These are phyloP conservation scores for Chionodraco myersi DNA, from an alignment of 2,113 vertebrate genomes.

Conservation along the genomic window DNA sequence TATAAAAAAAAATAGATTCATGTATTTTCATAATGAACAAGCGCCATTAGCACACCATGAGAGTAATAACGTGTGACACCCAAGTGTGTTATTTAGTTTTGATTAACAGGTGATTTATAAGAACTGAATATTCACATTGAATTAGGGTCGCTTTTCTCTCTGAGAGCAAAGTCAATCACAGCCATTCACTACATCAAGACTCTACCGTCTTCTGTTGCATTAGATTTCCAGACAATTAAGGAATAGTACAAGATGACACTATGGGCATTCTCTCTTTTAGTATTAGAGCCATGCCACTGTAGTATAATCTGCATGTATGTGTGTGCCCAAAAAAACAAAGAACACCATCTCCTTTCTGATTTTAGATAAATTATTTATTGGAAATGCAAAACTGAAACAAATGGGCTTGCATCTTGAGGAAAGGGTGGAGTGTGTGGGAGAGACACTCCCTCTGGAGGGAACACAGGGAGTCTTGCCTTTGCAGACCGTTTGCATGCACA, in stretches of 20 bases:
- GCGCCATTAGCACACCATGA: slow-evolving; percentile 27
- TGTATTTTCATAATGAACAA: slow-evolving; percentile 56
- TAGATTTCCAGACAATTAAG: background rate
- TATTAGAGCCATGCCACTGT: background rate
- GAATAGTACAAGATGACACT: background rate
- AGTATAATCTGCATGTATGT: background rate
- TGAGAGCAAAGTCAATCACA: slow-evolving; percentile 11
- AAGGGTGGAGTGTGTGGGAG: background rate
- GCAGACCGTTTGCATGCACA: too few relatives aligned
- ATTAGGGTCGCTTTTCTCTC: background rate
- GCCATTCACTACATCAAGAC: background rate
- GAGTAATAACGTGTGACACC: slow-evolving; percentile 47
- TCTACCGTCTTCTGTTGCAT: background rate
- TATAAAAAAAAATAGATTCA: slow-evolving; percentile 51
- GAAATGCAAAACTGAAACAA: too few relatives aligned
- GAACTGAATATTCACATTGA: slow-evolving; percentile 1
- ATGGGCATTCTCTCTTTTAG: background rate
- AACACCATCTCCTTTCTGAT: background rate
- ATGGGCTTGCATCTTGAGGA: background rate
- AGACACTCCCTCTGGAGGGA: too few relatives aligned
- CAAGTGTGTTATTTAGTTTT: slow-evolving; percentile 39
- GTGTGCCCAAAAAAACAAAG: background rate
- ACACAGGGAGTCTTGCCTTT: too few relatives aligned
- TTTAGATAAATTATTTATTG: too few relatives aligned
- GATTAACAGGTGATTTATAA: slow-evolving; percentile 48